Base-by-base conservation (phyloP, 2,888 invertebrate species). In the Bellardia bayeri region DNA sequence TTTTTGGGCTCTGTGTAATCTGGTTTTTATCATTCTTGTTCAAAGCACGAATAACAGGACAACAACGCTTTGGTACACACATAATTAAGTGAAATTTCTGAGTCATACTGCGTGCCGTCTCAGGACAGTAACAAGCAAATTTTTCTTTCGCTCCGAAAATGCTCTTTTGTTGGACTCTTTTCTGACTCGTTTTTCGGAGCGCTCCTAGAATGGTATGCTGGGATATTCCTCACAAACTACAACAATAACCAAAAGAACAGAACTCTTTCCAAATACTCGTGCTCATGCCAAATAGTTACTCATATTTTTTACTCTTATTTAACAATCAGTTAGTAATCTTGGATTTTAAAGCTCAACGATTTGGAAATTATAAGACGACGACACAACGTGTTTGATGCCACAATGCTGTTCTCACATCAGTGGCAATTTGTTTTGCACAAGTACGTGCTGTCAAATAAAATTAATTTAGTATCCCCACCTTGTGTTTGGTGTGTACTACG, bases 381-480 rank as follows among this genome's bases (percentile, higher is more conserved):
- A 88, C 86, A 84, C 88, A 88, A 88, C 88, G 84, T 87, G 83
- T 80, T 86, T 89, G 89, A 90, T 91, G 91, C 84, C 88, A 89
- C 85, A 90, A 90, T 90, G 90, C 86, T 91, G 90, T 92, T 92
- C 92, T 91, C 92, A 92, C 92, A 92, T 92, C 92, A 92, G 92
- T 91, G 91, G 92, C 92, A 92, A 92, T 92, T 92, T 92, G 92
- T 90, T 92, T 91, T 92, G 92, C 92, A 92, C 92, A 91, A 92
- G 91, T 92, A 91, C 91, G 91, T 91, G 92, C 92, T 92, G 92
- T 92, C 92, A 92, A 92, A 92, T 92, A 92, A 92, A 92, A 92
- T 92, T 92, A 92, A 92, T 92, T 91, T 91, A 91, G 88, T 76
- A 76, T 85, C 64, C 76, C 75, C 76, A 85, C 85, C 76, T 82